Evolutionary conservation across 2,888 invertebrate species (phyloP).

Genomic region (Listrodromus nycthemerus): DNA sequence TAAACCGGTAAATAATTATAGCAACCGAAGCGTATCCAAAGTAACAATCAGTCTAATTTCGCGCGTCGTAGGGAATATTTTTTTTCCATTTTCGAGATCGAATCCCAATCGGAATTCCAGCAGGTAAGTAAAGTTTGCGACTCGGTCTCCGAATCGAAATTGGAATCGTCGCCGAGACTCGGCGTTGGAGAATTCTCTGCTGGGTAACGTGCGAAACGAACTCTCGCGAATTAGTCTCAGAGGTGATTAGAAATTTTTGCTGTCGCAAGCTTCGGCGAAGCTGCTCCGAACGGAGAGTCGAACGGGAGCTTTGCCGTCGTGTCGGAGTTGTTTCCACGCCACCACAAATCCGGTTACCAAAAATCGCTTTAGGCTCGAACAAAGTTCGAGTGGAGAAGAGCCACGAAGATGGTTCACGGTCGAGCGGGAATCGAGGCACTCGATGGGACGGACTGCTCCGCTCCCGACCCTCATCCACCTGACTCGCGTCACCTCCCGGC

Average conservation of each 20-base stretch:
- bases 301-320: background rate
- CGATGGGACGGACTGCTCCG: background rate
- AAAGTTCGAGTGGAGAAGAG: constrained; percentile 21
- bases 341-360: constrained; percentile 21
- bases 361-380: constrained; percentile 38
- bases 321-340: constrained; percentile 17
- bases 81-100: background rate
- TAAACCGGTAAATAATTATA: too few relatives aligned
- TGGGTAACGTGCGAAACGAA: background rate
- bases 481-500: background rate
- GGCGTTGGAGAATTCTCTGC: background rate
- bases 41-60: too few relatives aligned
- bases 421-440: background rate
- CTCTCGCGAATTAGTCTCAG: constrained; percentile 17
- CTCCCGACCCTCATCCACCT: background rate
- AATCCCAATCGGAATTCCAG: background rate
- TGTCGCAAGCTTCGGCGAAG: background rate
- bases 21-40: too few relatives aligned
- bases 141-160: background rate
- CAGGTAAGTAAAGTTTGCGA: background rate
- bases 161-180: background rate
- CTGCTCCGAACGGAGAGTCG: background rate
- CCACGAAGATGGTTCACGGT: constrained; percentile 8
- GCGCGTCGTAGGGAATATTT: too few relatives aligned
- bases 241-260: constrained; percentile 18